Percentiles rank a stretch among this genome's conserved stretches.
phyloP scores from a whole-genome alignment of 2,797 vertebrate genomes.

The Sandelia bainsii region DNA sequence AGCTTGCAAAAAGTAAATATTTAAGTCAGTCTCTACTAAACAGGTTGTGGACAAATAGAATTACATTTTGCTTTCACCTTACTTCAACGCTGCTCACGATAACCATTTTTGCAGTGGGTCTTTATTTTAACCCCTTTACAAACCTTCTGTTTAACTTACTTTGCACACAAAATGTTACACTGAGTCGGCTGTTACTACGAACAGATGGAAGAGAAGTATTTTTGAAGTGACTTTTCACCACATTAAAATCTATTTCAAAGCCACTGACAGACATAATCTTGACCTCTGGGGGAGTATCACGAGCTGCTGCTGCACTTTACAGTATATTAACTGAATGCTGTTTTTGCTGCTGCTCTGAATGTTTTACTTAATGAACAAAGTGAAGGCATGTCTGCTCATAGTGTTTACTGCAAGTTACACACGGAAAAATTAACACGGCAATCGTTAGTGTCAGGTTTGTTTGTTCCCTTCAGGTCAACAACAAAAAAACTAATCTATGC shows the following conservation, averaged over 20 bases:
- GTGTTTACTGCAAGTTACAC: not conserved
- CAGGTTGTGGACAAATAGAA: not conserved
- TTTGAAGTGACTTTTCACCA: not conserved
- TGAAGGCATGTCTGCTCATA: conserved; percentile 5
- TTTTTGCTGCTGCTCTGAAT: conserved; percentile 40
- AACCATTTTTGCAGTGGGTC: conserved; percentile 18
- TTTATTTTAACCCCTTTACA: conserved; percentile 5
- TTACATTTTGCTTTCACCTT: not conserved
- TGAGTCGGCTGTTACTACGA: too few relatives aligned
- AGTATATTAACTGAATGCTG: conserved; percentile 24
- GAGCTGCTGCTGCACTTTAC: conserved; percentile 27
- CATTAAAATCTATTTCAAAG: conserved; percentile 31
- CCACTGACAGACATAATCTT: conserved; percentile 5
- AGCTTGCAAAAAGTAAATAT: not conserved
- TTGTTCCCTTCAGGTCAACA: not conserved
- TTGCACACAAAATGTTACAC: not conserved
- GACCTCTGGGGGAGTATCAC: not conserved
- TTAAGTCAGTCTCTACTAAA: not conserved
- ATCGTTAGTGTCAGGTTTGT: not conserved
- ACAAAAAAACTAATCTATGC: conserved; percentile 38
- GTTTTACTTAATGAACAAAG: conserved; percentile 13
- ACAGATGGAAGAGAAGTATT: not conserved
- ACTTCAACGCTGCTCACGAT: not conserved
- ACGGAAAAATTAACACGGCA: not conserved
- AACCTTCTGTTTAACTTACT: not conserved